Evolutionary conservation across 2,888 invertebrate genomes (phyloP).

Genomic region (Slavum lentiscoides): DNA sequence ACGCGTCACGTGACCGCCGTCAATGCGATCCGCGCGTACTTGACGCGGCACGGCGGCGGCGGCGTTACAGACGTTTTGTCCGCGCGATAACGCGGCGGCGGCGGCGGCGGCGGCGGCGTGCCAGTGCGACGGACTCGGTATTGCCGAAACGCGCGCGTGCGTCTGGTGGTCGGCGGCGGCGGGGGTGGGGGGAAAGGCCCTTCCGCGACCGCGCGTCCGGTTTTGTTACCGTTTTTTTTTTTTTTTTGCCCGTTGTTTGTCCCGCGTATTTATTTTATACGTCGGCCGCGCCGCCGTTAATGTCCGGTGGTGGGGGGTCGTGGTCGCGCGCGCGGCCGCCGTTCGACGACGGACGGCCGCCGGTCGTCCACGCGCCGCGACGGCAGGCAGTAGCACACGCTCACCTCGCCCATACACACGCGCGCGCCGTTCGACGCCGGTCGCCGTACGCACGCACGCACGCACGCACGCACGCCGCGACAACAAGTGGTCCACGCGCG

Average conservation of each 20-base stretch:
- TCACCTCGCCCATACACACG: neutral
- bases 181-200: neutral
- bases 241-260: neutral
- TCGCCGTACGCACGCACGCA: neutral
- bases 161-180: too few relatives aligned
- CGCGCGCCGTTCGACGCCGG: neutral
- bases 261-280: neutral
- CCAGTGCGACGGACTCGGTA: too few relatives aligned
- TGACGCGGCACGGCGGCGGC: too few relatives aligned
- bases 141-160: too few relatives aligned
- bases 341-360: conserved; percentile 45
- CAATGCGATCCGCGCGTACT: too few relatives aligned
- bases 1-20: too few relatives aligned
- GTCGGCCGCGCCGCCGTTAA: too few relatives aligned
- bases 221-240: neutral
- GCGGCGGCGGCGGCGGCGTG: too few relatives aligned
- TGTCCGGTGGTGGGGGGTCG: conserved; percentile 23
- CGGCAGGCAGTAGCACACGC: conserved; percentile 53
- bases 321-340: conserved; percentile 46
- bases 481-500: conserved; percentile 42
- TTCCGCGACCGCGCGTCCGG: conserved; percentile 31
- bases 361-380: conserved; percentile 54
- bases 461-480: neutral
- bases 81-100: too few relatives aligned
- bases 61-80: too few relatives aligned